phyloP scores from a whole-genome alignment of 2,888 invertebrate species.

The Aphidoletes aphidimyza region DNA sequence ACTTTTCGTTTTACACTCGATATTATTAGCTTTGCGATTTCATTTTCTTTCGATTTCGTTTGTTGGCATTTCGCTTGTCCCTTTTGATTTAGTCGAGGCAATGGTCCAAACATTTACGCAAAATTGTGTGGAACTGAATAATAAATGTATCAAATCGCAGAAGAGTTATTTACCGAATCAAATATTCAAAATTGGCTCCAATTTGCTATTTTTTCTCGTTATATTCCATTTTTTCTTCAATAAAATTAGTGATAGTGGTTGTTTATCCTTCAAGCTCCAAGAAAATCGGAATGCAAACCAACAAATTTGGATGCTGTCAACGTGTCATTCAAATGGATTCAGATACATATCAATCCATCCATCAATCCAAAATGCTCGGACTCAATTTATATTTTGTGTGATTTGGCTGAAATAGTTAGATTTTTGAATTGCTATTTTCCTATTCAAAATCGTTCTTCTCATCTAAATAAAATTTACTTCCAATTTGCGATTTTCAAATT shows the following conservation, averaged over 20 bases:
- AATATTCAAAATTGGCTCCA: background rate
- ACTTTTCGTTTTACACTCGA: constrained; percentile 41
- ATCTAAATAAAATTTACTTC: constrained; percentile 41
- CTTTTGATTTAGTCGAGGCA: background rate
- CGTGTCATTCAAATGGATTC: background rate
- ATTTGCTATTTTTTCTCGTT: background rate
- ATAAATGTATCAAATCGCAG: background rate
- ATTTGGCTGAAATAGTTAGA: constrained; percentile 21
- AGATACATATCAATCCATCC: constrained; percentile 1
- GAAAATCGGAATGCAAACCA: too few species aligned
- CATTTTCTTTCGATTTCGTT: background rate
- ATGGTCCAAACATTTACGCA: background rate
- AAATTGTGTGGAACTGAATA: too few species aligned
- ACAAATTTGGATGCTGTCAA: background rate
- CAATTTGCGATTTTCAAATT: constrained; percentile 41
- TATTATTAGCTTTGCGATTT: constrained; percentile 15
- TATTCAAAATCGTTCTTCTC: background rate
- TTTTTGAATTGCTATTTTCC: background rate
- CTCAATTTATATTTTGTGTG: background rate
- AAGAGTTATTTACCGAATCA: background rate
- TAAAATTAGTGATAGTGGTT: background rate
- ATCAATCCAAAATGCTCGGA: background rate
- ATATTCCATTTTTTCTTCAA: background rate
- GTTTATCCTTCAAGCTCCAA: background rate
- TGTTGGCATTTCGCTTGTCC: background rate